phyloP scores from a whole-genome alignment of 2,113 vertebrate species.

The Stigmatopora argus region DNA sequence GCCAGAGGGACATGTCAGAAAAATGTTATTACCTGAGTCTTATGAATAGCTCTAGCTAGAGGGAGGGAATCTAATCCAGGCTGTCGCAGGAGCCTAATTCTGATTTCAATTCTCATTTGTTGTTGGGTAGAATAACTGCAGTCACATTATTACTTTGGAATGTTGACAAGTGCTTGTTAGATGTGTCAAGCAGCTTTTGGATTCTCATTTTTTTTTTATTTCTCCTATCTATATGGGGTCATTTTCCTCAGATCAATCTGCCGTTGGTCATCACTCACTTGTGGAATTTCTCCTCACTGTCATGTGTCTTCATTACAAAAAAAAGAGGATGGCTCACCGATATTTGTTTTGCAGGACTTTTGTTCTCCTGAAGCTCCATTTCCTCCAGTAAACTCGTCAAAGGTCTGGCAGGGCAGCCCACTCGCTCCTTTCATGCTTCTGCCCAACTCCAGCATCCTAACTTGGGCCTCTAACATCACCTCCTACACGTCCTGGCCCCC shows the following conservation, averaged over 20 bases:
- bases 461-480: conserved; percentile 72
- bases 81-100: conserved; percentile 39
- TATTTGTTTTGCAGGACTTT: conserved; percentile 76
- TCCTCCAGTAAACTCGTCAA: conserved; percentile 60
- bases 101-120: conserved; percentile 39
- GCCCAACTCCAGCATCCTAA: conserved; percentile 76
- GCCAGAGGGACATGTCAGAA: conserved; percentile 58
- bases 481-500: conserved; percentile 79
- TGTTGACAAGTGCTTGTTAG: conserved; percentile 26
- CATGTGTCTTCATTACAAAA: neutral
- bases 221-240: neutral
- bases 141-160: conserved; percentile 21
- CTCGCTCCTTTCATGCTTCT: conserved; percentile 67
- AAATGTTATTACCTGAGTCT: conserved; percentile 63
- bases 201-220: conserved; percentile 5
- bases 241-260: conserved; percentile 4
- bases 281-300: conserved; percentile 3
- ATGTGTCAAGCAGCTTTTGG: conserved; percentile 19
- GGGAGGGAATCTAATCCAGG: conserved; percentile 47
- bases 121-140: conserved; percentile 20
- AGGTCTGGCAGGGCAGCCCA: conserved; percentile 55
- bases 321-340: neutral
- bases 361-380: conserved; percentile 63
- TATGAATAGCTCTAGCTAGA: conserved; percentile 57
- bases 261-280: conserved; percentile 2